Percentiles rank a stretch among this genome's conserved stretches.
Conservation (phyloP, 2,113 vertebrate genomes). For the Alaudala cheleensis region DNA sequence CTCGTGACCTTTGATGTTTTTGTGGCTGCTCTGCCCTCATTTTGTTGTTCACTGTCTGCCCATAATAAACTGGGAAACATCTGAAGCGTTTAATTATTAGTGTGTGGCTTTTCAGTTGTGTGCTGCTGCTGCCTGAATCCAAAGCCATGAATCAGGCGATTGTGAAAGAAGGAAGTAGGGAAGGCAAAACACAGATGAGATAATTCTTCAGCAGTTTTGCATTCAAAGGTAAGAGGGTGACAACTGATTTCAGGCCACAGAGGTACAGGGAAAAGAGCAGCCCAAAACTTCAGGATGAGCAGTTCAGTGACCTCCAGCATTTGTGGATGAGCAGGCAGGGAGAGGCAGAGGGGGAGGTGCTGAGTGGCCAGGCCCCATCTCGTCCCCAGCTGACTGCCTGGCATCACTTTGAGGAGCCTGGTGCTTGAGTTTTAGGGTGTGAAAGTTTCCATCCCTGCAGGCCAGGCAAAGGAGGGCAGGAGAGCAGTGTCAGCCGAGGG, state of each 20-base stretch:
- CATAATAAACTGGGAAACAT: neutral
- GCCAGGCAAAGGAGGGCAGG: neutral
- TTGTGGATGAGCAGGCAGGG: neutral
- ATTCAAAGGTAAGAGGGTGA: neutral
- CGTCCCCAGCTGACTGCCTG: rapidly evolving
- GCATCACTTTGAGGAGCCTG: rapidly evolving
- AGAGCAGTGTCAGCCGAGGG: neutral
- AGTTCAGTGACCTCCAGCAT: neutral
- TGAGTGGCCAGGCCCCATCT: neutral
- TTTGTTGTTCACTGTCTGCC: neutral
- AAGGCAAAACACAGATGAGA: neutral
- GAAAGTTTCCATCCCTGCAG: neutral
- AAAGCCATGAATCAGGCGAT: neutral
- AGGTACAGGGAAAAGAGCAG: neutral
- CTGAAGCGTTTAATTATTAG: slow-evolving; percentile 40
- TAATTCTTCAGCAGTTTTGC: rapidly evolving
- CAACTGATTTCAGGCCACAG: neutral
- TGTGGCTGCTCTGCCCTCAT: neutral
- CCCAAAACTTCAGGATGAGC: neutral
- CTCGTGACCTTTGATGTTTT: neutral
- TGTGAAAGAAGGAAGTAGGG: slow-evolving; percentile 1
- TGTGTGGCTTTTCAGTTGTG: slow-evolving; percentile 24
- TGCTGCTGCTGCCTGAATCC: neutral
- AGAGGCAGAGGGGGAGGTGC: neutral
- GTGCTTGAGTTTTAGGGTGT: neutral